Evolutionary conservation across 1,140 invertebrate genomes (phyloP), one percentile per base, ranked within the genome.

Genomic region (Diorhabda carinulata): DNA sequence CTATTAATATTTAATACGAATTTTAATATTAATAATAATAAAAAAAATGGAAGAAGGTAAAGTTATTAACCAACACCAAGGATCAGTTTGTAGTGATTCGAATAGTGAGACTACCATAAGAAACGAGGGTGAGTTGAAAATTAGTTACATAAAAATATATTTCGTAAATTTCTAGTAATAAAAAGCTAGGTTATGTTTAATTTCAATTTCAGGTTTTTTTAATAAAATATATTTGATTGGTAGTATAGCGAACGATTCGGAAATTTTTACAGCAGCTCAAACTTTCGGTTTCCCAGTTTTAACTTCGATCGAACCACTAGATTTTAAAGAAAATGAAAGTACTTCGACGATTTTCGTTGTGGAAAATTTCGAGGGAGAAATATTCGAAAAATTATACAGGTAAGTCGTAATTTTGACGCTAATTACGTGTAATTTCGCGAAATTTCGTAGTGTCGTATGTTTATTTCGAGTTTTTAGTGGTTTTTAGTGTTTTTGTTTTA

Each of bases 341-440:
- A 87, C 84, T 81, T 87, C 87, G 69, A 92, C 89, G 57, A 86
- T 90, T 73, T 93, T 90, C 81, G 83, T 93, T 71, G 72, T 92
- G 60, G 86, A 88, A 61, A 84, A 87, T 71, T 92, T 92, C 76
- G 87, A 90, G 73, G 88, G 88, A 45, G 82, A 86, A 67, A 83
- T 86, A 71, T 92, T 86, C 80, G 85, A 89, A 68, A 81, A 80
- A 70, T 84, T 93, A 70, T 83, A 86, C 70, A 89, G 89, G 79
- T 52, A 52, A 8, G 47, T 52, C n/a, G 6, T 52, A 8, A 52
- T 52, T 8, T 52, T 52, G 4, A 52, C 47, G n/a, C n/a, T n/a
- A 52, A 52, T 2, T 52, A 8, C 47, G n/a, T n/a, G 3, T 52
- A 52, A 52, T 52, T 52, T 52, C 6, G 47, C 47, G n/a, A 4